Conservation (phyloP, 2,113 vertebrate genomes). For the Dasyornis broadbenti region DNA sequence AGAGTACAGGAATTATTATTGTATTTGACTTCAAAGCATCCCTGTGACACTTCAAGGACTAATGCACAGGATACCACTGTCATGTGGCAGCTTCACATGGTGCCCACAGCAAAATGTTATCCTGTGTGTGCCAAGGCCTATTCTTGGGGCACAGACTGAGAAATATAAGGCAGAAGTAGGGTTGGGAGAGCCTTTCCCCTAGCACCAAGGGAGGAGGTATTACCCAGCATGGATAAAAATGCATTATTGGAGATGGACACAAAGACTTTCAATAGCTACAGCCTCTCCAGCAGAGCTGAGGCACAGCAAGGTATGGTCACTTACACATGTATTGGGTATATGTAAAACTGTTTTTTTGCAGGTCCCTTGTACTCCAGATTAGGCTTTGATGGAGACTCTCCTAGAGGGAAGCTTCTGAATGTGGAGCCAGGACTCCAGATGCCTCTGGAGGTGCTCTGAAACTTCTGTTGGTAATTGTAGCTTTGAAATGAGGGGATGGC, state of each 20-base stretch:
- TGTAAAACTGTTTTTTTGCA: neutral
- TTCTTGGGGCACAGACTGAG: neutral
- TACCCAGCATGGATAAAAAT: neutral
- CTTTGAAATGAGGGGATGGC: neutral
- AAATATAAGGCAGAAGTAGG: neutral
- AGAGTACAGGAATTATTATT: neutral
- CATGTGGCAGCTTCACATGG: neutral
- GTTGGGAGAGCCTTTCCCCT: neutral
- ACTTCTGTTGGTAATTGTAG: neutral
- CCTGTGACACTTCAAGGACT: neutral
- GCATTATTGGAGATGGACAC: neutral
- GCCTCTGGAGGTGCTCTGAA: neutral
- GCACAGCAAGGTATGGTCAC: neutral
- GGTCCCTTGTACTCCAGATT: neutral
- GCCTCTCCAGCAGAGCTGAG: neutral
- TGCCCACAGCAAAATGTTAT: neutral
- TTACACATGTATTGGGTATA: neutral
- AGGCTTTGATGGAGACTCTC: neutral
- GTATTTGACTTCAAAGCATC: neutral
- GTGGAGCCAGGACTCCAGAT: neutral
- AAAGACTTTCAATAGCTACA: neutral
- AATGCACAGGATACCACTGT: neutral
- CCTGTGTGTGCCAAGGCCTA: neutral
- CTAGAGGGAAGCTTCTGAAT: neutral
- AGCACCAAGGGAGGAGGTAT: neutral